Conservation (phyloP, 1,140 invertebrate genomes). For the Batillaria attramentaria region DNA sequence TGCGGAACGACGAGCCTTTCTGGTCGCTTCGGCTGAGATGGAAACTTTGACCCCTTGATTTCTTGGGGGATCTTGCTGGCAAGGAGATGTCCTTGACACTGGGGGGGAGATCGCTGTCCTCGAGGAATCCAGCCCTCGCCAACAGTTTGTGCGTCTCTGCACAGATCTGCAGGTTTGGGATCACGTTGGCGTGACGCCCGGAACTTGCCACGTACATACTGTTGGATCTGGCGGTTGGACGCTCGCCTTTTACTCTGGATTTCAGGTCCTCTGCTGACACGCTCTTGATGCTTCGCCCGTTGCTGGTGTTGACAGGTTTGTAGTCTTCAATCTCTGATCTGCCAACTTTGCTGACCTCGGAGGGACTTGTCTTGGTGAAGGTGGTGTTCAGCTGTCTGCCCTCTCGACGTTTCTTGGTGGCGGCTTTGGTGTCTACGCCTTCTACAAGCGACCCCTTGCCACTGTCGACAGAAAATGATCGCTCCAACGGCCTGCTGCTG, state of each 20-base stretch:
- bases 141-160: slow-evolving; percentile 63
- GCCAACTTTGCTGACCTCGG: background rate
- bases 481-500: slow-evolving; percentile 35
- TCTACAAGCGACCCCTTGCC: slow-evolving; percentile 60
- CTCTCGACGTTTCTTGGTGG: too few relatives aligned
- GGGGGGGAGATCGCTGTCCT: background rate
- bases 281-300: background rate
- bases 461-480: slow-evolving; percentile 56
- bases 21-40: background rate
- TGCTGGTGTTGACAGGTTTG: background rate
- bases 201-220: slow-evolving; percentile 49
- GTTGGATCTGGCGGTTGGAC: slow-evolving; percentile 45
- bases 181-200: slow-evolving; percentile 49
- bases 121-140: slow-evolving; percentile 60
- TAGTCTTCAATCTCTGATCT: background rate
- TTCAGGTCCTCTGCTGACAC: slow-evolving; percentile 47
- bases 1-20: background rate
- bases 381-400: background rate
- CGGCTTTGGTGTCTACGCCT: too few relatives aligned
- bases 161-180: slow-evolving; percentile 63
- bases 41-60: background rate
- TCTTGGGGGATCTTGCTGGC: slow-evolving; percentile 40
- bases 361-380: background rate
- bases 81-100: slow-evolving; percentile 34
- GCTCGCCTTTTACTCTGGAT: slow-evolving; percentile 4